Base-by-base conservation (phyloP, 2,888 invertebrate genomes). In the Drosophila prolongata region DNA sequence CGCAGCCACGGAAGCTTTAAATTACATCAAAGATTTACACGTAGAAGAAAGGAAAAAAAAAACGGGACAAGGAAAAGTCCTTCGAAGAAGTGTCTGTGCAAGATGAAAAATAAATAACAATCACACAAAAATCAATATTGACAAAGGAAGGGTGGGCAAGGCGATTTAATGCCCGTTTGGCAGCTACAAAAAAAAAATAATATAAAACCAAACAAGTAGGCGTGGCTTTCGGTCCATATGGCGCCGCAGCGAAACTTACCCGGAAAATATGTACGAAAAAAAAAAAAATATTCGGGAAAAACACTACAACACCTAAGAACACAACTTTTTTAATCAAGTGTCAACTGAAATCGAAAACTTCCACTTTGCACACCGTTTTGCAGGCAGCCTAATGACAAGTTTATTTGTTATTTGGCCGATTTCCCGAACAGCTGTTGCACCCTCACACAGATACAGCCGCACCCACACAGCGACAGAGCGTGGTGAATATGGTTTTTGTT, bases 41-140 rank as follows among this genome's bases (percentile, higher is more conserved):
- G 46, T 24, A 10, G 2, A 27, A 27, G 69, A 27, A 42, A 30
- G 14, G 40, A 30, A 10, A 58, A 42, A 42, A 40, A 40, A 54
- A 64, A 13, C 34, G 14, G 34, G 16, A 16, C 49, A 66, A 47
- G 70, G 52, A 38, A 50, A 58, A 57, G 68, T 53, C 66, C 69
- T 57, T 60, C 60, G 79, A 65, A 58, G 58, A 40, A 66, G 67
- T 67, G 65, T 66, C 65, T 72, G 70, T 60, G 73, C 74, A 44
- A 74, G 79, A 84, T 84, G 73, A 85, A 84, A 84, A 85, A 87
- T 84, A 84, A 84, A 84, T 85, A 84, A 87, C 85, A 84, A 84
- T 87, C 85, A 85, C 65, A 77, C 70, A 60, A 83, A 83, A 83
- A 87, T 83, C 83, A 83, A 83, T 83, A 83, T 83, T 83, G 85